A percentile compares a stretch with the other conserved stretches of the same genome.
These are phyloP conservation scores for Cyclargus thomasi DNA, from an alignment of 1,140 invertebrate species.

Conservation along the genomic window DNA sequence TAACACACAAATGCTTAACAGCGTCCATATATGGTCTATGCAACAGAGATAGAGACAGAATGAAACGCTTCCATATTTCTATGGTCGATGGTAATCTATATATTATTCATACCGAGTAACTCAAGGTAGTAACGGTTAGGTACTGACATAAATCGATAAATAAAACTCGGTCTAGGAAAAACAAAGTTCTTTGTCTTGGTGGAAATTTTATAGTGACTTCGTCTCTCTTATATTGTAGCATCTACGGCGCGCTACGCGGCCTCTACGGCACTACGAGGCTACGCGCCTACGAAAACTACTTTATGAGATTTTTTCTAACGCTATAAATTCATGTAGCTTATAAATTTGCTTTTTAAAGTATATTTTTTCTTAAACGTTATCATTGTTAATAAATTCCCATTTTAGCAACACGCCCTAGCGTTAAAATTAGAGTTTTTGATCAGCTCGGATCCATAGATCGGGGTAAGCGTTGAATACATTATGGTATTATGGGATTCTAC, in stretches of 20 bases:
- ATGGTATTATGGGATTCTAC: constrained; percentile 22
- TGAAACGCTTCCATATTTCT: neutral
- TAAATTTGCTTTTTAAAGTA: too few species aligned
- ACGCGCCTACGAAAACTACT: neutral
- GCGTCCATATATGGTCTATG: neutral
- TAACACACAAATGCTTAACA: too few species aligned
- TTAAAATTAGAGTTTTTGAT: too few species aligned
- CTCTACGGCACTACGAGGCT: neutral
- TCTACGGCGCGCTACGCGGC: neutral
- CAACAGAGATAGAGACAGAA: neutral
- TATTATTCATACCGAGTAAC: constrained; percentile 1
- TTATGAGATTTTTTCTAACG: neutral
- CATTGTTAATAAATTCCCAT: too few species aligned
- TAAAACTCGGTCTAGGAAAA: constrained; percentile 1
- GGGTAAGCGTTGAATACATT: neutral
- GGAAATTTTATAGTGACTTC: too few species aligned
- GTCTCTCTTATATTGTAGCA: too few species aligned
- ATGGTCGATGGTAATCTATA: neutral
- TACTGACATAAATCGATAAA: neutral
- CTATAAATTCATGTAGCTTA: neutral
- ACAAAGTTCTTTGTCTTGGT: neutral
- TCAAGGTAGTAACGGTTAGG: neutral
- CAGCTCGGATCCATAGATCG: too few species aligned
- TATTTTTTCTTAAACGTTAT: too few species aligned
- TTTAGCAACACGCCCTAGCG: too few species aligned